Evolutionary conservation across 2,113 vertebrate genomes (phyloP).

Genomic region (Gorsachius goisagi): DNA sequence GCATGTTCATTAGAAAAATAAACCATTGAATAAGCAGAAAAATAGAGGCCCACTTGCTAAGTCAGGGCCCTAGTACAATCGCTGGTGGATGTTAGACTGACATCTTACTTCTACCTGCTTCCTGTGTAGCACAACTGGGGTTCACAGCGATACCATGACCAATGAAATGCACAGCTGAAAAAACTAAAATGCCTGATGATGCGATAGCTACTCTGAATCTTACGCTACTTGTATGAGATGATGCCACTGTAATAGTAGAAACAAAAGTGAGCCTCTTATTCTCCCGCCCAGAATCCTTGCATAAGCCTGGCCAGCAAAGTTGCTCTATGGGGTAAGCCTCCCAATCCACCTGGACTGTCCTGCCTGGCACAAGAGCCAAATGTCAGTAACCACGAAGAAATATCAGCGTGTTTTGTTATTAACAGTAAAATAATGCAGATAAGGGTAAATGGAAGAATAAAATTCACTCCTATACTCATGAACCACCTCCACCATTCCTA

Average conservation of each 20-base stretch:
- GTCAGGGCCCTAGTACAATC: background rate
- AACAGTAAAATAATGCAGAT: background rate
- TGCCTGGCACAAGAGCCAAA: background rate
- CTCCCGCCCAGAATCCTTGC: rapidly evolving
- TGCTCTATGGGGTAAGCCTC: background rate
- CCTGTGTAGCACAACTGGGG: background rate
- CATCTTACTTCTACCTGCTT: background rate
- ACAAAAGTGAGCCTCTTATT: background rate
- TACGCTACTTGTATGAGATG: background rate
- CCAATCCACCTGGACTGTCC: background rate
- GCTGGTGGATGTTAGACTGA: background rate
- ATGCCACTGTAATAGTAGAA: background rate
- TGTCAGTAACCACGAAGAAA: background rate
- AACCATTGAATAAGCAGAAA: background rate
- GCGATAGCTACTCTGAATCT: background rate
- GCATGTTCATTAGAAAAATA: background rate
- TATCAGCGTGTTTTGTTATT: background rate
- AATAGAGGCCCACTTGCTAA: background rate
- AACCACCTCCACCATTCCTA: background rate
- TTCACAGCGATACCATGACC: background rate
- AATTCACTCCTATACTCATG: rapidly evolving
- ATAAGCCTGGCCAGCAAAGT: background rate
- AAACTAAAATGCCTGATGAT: background rate
- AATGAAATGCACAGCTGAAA: background rate
- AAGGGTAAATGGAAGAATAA: background rate